Percentiles rank a stretch among this genome's conserved stretches.
Evolutionary conservation across 2,113 vertebrate species (phyloP).

Genomic region (Gallinago undulata): DNA sequence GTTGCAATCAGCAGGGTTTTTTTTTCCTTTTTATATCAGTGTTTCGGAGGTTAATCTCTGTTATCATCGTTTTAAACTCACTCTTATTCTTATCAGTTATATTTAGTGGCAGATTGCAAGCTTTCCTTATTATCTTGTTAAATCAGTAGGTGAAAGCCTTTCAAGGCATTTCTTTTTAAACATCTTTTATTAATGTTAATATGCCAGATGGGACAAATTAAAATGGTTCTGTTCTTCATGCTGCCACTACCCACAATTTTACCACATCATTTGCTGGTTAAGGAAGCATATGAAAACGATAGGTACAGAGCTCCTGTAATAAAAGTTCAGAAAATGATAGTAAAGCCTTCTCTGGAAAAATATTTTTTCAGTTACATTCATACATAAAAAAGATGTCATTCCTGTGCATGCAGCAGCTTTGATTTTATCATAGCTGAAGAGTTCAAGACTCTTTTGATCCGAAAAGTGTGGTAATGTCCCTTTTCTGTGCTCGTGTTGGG

Average conservation of each 20-base stretch:
- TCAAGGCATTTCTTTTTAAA: conserved; percentile 78
- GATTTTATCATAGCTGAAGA: not conserved
- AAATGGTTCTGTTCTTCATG: conserved; percentile 80
- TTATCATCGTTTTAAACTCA: conserved; percentile 66
- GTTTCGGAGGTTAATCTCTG: conserved; percentile 73
- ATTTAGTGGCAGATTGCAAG: conserved; percentile 79
- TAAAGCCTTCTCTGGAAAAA: conserved; percentile 33
- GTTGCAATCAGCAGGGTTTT: conserved; percentile 66
- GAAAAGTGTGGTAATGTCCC: not conserved
- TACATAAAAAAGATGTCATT: not conserved
- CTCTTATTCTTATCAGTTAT: conserved; percentile 75
- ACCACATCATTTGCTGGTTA: conserved; percentile 80
- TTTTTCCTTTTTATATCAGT: conserved; percentile 54
- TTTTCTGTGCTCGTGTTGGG: not conserved
- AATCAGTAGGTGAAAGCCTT: conserved; percentile 83
- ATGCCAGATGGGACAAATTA: conserved; percentile 85
- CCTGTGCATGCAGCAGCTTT: not conserved
- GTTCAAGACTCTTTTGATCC: not conserved
- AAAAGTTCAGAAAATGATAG: conserved; percentile 66
- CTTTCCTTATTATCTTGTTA: conserved; percentile 83
- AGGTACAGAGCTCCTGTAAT: conserved; percentile 67
- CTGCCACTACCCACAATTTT: conserved; percentile 79
- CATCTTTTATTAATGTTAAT: conserved; percentile 86
- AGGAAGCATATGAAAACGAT: conserved; percentile 75
- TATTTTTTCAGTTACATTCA: not conserved